Base-by-base conservation (phyloP, 2,113 vertebrate genomes). In the Hemichromis elongatus region DNA sequence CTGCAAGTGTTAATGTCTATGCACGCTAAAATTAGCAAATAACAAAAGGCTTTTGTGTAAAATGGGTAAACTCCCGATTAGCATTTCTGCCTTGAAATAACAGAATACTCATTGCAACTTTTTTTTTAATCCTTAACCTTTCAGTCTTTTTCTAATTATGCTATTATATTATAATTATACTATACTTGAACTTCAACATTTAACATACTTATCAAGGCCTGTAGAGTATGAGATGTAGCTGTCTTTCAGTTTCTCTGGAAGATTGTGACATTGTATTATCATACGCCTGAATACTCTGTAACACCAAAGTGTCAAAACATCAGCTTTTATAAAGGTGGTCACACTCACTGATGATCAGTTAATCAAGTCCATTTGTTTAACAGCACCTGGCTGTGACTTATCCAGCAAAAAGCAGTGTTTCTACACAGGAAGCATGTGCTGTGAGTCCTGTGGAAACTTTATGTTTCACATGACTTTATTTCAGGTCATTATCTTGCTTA, bases 321-420 rank as follows among this genome's bases (percentile, higher is more conserved):
- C 10, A 37, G 18, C 1, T 21, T 40, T 66, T 66, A 66, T 40
- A 40, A 19, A 66, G 19, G 19, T 66, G 33, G 19, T 66, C 61
- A 66, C 61, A 14, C 61, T 66, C 6, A 0, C 12, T 21, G 61
- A 63, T 63, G 33, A 37, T 63, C 10, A 1, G 18, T 63, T n/a
- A 63, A 37, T 66, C 33, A 37, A 66, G 61, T 66, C 19, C 19
- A 66, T 3, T 66, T 66, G 61, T 66, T 66, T 66, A 66, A 37
- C 61, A 66, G 4, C n/a, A 40, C 35, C 61, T 66, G n/a, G n/a
- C 35, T 66, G 35, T 14, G 2, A 66, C 61, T 24, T 66, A 40
- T 40, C 4, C 61, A 40, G 35, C 30, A 21, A n/a, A 19, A 66
- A 24, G 61, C 61, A 66, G n/a, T 40, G 21, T 42, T 8, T 70